Conservation (phyloP, 2,888 invertebrate species). For the Bombyx huttoni region DNA sequence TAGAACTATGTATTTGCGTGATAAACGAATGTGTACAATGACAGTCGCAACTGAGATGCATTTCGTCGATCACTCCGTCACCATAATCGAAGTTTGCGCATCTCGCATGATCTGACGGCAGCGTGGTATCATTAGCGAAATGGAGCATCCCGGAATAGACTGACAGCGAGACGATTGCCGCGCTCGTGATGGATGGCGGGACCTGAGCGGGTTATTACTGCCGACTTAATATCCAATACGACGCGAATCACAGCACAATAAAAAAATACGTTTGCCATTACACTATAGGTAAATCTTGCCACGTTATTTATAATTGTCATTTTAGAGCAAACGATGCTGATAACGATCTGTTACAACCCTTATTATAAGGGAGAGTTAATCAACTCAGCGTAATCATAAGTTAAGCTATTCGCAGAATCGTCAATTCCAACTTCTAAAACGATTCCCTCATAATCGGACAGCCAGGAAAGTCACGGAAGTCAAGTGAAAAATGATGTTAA, state of each 20-base stretch:
- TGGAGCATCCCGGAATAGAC: slow-evolving; percentile 66
- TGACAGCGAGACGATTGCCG: slow-evolving; percentile 66
- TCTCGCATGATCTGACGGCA: slow-evolving; percentile 42
- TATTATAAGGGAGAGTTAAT: no score
- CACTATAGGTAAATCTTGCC: no score
- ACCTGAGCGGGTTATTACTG: slow-evolving; percentile 47
- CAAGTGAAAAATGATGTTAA: no score
- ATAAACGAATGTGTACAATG: neutral
- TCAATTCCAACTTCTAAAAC: no score
- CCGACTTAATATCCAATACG: slow-evolving; percentile 41
- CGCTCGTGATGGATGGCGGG: slow-evolving; percentile 61
- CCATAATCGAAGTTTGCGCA: slow-evolving; percentile 47
- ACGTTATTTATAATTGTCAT: no score
- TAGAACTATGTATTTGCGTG: slow-evolving; percentile 22
- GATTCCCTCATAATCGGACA: no score
- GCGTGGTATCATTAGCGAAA: slow-evolving; percentile 64
- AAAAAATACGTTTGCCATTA: slow-evolving; percentile 16
- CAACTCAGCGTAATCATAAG: no score
- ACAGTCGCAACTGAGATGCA: slow-evolving; percentile 17
- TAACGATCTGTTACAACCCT: no score
- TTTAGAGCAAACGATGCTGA: no score
- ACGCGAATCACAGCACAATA: slow-evolving; percentile 29
- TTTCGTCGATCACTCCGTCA: slow-evolving; percentile 35
- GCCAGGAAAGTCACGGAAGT: no score
- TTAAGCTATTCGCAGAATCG: no score